Evolutionary conservation across 2,113 vertebrate species (phyloP), one percentile per base, ranked within the genome.

Genomic region (Chiloscyllium plagiosum): DNA sequence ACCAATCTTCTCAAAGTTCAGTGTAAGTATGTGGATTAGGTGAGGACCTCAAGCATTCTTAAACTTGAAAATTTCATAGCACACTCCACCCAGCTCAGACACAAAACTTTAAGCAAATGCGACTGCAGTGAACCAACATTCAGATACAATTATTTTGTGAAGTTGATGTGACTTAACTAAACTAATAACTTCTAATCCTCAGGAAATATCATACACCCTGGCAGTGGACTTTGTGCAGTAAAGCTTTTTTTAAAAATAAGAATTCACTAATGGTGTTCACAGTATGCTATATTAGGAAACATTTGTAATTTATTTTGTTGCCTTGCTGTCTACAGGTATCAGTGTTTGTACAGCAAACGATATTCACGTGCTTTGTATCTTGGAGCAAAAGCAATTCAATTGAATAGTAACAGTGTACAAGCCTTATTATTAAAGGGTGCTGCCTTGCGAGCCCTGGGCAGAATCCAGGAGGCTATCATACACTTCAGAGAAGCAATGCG

Each of bases 281-380:
- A 26, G 26, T 52, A 47, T 83, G 78, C 0, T 42, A 26, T 90
- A 56, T 33, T 90, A 37, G 61, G 10, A 93, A 42, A 56, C 61
- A 85, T 70, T 47, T 65, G 19, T 68, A 24, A 22, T 37, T 96
- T 80, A 96, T n/a, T 15, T 90, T 4, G 6, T 1, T 96, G 2
- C 70, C 47, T 96, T 96, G 66, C 47, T 68, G 19, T 96, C 33
- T 90, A 0, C 96, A 99, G 99, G 72, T 99, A 99, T 97, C 99
- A 99, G 96, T 99, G 99, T 97, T 99, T 99, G 97, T 99, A 99
- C 96, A 99, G 99, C 96, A 99, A 99, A 97, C 97, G 99, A 22
- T 99, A 99, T 96, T 99, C 99, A 42, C 98, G 99, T 65, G 99
- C 99, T 5, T 98, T 99, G 0, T 99, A 99, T 97, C 97, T 99